Evolutionary conservation across 2,888 invertebrate genomes (phyloP).

Genomic region (Psococerastis gibbosa): DNA sequence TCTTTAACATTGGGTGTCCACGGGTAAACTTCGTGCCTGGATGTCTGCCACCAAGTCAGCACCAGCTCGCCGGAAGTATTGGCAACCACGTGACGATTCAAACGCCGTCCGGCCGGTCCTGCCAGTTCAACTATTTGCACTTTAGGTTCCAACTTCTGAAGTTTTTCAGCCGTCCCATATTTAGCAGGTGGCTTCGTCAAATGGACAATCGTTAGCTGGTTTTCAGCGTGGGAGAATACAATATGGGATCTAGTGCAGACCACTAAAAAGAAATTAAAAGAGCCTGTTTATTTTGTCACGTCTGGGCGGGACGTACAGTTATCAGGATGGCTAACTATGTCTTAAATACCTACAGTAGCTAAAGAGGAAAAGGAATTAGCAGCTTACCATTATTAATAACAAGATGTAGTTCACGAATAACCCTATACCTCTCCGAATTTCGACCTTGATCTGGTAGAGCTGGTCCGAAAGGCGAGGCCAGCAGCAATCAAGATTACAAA

Average conservation of each 20-base stretch:
- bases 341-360: too few relatives aligned
- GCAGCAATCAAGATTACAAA: too few relatives aligned
- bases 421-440: too few relatives aligned
- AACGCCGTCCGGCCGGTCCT: conserved; percentile 32
- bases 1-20: conserved; percentile 75
- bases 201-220: conserved; percentile 45
- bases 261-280: conserved; percentile 32
- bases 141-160: conserved; percentile 47
- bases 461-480: too few relatives aligned
- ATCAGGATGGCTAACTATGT: too few relatives aligned
- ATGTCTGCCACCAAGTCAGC: conserved; percentile 70
- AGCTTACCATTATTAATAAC: too few relatives aligned
- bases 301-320: too few relatives aligned
- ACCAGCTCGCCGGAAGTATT: conserved; percentile 35
- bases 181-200: conserved; percentile 38
- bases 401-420: too few relatives aligned
- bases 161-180: conserved; percentile 36
- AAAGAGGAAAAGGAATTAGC: too few relatives aligned
- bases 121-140: conserved; percentile 35
- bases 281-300: too few relatives aligned
- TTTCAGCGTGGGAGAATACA: conserved; percentile 48
- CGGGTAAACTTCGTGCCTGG: conserved; percentile 73
- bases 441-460: too few relatives aligned
- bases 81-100: conserved; percentile 33
- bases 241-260: conserved; percentile 45